Evolutionary conservation across 2,113 vertebrate genomes (phyloP).

Genomic region (Zosterops pallidus): DNA sequence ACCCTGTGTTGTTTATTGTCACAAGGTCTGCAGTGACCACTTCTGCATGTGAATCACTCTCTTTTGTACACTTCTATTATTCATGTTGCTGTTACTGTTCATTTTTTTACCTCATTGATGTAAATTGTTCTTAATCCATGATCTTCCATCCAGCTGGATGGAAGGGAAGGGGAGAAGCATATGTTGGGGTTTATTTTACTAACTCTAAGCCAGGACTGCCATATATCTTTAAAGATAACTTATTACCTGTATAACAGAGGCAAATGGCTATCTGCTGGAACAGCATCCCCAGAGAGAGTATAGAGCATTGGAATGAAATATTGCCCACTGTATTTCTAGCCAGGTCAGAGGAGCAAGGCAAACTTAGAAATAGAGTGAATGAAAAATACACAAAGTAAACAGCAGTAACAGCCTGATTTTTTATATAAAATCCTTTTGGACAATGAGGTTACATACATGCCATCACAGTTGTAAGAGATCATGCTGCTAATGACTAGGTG

Average conservation of each 20-base stretch:
- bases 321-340: neutral
- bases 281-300: neutral
- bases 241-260: neutral
- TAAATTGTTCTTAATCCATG: neutral
- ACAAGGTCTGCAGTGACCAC: fast-evolving
- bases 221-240: neutral
- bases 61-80: neutral
- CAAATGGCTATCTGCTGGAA: neutral
- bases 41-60: neutral
- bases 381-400: neutral
- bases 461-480: neutral
- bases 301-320: neutral
- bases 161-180: neutral
- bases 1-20: neutral
- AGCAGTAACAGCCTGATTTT: neutral
- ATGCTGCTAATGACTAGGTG: neutral
- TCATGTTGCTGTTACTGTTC: neutral
- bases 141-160: neutral
- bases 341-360: neutral
- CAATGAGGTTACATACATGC: neutral
- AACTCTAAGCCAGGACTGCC: neutral
- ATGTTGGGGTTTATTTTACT: neutral
- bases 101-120: neutral
- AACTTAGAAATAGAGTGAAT: neutral
- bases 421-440: neutral